Base-by-base conservation (phyloP, 2,797 vertebrate genomes). In the Cirrhinus mrigala region DNA sequence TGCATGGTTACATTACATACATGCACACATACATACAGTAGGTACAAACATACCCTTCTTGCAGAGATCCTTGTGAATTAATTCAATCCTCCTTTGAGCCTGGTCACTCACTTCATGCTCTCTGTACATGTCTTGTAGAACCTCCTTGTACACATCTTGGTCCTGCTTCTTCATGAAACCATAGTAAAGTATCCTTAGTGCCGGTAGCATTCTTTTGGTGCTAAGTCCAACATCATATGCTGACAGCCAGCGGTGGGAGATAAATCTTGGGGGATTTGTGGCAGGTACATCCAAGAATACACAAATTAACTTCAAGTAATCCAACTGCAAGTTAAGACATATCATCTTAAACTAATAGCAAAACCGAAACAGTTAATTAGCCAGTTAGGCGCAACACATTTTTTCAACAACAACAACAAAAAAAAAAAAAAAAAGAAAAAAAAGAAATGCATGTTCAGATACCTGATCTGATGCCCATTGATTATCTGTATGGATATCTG, bases 231-330 rank as follows among this genome's bases (percentile, higher is more conserved):
- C 66, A 60, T 68, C 68, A 86, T 88, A 88, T 7, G 80, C 87
- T 3, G 48, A 88, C 24, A 85, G 56, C 84, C 84, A 86, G 69
- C 69, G 58, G 24, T 86, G 87, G 20, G 20, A 18, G 29, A 86
- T 9, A 76, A 86, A 88, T 40, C 70, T 58, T 10, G 69, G 46
- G 56, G 84, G 87, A 80, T 33, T 33, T 12, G 87, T 46, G 60
- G 20, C 48, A 75, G 87, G 68, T 74, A 86, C 79, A 68, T 27
- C n/a, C 87, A 88, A 54, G 80, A 22, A 88, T 33, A 74, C 62
- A 1, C 54, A 73, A 20, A 80, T 83, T 56, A 79, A 62, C 60
- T 37, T 82, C 7, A 85, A 14, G 74, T 56, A 77, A 24, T 11
- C 50, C 46, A 77, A 50, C 74, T 77, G 74, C 74, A 77, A 77